Evolutionary conservation across 53 echinoderm and acorn worm genomes (phyloP), one percentile per base, ranked within the genome.

Genomic region (Holothuria scabra): DNA sequence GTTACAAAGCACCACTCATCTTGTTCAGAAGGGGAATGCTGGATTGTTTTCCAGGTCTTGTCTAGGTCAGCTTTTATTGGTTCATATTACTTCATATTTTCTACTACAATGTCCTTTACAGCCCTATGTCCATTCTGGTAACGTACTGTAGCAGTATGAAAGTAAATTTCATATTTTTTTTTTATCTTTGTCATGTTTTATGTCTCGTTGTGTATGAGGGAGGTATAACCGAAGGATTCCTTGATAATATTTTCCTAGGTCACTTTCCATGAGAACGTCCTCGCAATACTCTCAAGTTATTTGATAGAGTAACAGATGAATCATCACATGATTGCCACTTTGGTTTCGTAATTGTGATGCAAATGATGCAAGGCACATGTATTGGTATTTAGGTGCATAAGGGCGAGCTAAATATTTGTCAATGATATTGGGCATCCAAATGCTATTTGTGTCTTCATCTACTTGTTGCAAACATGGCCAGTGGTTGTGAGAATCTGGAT

Each of bases 201-300:
- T 37, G 44, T 41, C 65, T 56, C 24, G 67, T 25, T 59, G 56
- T 44, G 56, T 79, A 87, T 81, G 87, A 66, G 58, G 81, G 24
- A 87, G 66, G 58, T 81, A 87, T 46, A 81, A 46, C 61, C 32
- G 81, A 26, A 82, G 46, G 41, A 87, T n/a, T 59, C 60, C 59
- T 32, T 58, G 34, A 46, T 74, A 85, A 28, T 85, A 60, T 34
- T 29, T 32, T 28, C 76, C 85, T 23, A 46, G 60, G 61, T 85
- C 76, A 16, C n/a, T 75, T 44, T 74, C 41, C 64, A 37, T 60
- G 29, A 26, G 26, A 64, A 25, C 65, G 26, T 6, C 38, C 3
- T 2, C 22, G 34, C 22, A 69, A 22, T 10, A 19, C n/a, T 16
- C 69, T 41, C 8, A 32, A 20, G 18, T 37, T 8, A 34, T 69